Percentiles rank a stretch among this genome's conserved stretches.
phyloP scores from a whole-genome alignment of 2,888 invertebrate genomes.

The Cremastinae sp. region DNA sequence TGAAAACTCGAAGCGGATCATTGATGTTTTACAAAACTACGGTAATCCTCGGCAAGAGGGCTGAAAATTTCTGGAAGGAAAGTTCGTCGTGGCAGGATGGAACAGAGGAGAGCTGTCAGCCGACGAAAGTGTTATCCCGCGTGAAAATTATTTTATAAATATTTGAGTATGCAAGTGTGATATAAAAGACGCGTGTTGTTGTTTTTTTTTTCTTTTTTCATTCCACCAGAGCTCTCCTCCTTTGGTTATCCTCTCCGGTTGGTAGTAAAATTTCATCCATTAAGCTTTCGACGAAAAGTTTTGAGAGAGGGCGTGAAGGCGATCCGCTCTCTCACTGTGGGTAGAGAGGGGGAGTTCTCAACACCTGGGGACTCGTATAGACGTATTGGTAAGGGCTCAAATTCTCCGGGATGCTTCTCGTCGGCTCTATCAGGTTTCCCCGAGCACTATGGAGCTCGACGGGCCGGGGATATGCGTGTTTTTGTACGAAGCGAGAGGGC shows the following conservation, averaged over 20 bases:
- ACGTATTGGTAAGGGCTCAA: slow-evolving; percentile 59
- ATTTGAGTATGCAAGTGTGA: too few species aligned
- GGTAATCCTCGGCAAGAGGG: too few species aligned
- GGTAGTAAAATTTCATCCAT: slow-evolving; percentile 72
- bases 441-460: slow-evolving; percentile 27
- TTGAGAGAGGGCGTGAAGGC: slow-evolving; percentile 48
- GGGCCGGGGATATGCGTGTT: slow-evolving; percentile 1
- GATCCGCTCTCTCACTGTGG: slow-evolving; percentile 55
- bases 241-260: slow-evolving; percentile 52
- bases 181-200: not conserved
- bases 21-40: too few species aligned
- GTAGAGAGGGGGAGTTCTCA: slow-evolving; percentile 52
- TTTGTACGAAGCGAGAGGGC: slow-evolving; percentile 29
- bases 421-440: slow-evolving; percentile 57
- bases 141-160: too few species aligned
- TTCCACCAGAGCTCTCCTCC: not conserved
- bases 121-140: too few species aligned
- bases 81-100: too few species aligned
- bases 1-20: too few species aligned
- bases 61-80: too few species aligned
- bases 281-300: slow-evolving; percentile 57
- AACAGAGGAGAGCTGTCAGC: too few species aligned
- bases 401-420: slow-evolving; percentile 62
- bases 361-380: slow-evolving; percentile 64
- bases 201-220: not conserved